Evolutionary conservation across 2,113 vertebrate genomes (phyloP).

Genomic region (Colistium nudipinnis): DNA sequence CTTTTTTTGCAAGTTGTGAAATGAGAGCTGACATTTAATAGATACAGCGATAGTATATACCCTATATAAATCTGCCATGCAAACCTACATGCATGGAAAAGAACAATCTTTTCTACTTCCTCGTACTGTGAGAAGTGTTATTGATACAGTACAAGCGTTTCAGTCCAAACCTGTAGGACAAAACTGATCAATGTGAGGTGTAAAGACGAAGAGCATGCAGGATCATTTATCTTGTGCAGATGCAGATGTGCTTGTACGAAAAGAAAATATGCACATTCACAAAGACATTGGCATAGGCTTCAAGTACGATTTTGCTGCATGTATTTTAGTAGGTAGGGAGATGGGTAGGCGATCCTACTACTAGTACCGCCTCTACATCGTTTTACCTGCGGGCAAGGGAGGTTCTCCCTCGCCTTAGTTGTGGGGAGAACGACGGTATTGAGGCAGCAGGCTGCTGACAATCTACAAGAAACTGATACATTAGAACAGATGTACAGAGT

Average conservation of each 20-base stretch:
- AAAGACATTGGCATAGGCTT: constrained; percentile 1
- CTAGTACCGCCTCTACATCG: constrained; percentile 47
- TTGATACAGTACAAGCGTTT: neutral
- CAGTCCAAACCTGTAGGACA: neutral
- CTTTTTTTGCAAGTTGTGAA: neutral
- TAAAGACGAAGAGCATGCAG: constrained; percentile 39
- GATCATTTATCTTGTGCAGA: neutral
- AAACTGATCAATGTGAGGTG: neutral
- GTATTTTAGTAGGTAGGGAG: constrained; percentile 32
- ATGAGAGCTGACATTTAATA: neutral
- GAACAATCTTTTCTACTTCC: neutral
- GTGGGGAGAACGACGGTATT: constrained; percentile 94
- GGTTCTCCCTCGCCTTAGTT: constrained; percentile 91
- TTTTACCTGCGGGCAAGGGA: constrained; percentile 91
- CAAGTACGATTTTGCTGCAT: neutral
- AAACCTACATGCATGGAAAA: constrained; percentile 42
- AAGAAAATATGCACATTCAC: constrained; percentile 1
- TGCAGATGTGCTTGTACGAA: constrained; percentile 13
- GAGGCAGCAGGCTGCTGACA: constrained; percentile 99
- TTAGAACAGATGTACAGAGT: constrained; percentile 98
- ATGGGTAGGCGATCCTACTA: constrained; percentile 21
- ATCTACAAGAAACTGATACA: constrained; percentile 99
- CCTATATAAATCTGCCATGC: constrained; percentile 15
- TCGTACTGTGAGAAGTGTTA: neutral
- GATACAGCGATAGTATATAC: neutral